Conservation (phyloP, 2,888 invertebrate species). For the Nomada hirtipes region DNA sequence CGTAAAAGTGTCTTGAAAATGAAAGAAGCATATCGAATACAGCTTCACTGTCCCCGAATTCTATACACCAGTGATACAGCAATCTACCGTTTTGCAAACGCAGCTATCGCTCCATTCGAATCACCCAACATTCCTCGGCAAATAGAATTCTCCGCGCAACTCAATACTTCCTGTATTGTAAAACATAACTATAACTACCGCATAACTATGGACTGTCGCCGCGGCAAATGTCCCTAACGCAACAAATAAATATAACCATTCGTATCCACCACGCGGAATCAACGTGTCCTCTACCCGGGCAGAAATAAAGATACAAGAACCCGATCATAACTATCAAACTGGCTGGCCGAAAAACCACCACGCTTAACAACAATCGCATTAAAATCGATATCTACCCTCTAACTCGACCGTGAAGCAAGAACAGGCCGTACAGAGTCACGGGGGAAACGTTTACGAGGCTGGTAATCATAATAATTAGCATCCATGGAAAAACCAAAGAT, state of each 20-base stretch:
- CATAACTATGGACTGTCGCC: neutral
- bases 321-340: neutral
- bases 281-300: neutral
- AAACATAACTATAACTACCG: neutral
- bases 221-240: neutral
- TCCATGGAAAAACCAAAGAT: conserved; percentile 16
- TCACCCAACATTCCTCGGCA: neutral
- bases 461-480: conserved; percentile 39
- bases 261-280: neutral
- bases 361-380: neutral
- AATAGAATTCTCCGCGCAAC: neutral
- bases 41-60: too few relatives aligned
- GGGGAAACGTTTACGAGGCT: conserved; percentile 22
- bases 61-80: too few relatives aligned
- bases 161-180: neutral
- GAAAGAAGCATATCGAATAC: too few relatives aligned
- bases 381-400: neutral
- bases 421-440: neutral
- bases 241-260: neutral
- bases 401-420: neutral
- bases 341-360: neutral
- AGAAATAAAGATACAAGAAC: neutral
- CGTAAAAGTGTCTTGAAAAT: too few relatives aligned
- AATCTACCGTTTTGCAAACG: neutral
- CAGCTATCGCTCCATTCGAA: neutral